A percentile compares a stretch with the other conserved stretches of the same genome.
Evolutionary conservation across 2,113 vertebrate species (phyloP).

Genomic region (Paracanthobrama guichenoti): DNA sequence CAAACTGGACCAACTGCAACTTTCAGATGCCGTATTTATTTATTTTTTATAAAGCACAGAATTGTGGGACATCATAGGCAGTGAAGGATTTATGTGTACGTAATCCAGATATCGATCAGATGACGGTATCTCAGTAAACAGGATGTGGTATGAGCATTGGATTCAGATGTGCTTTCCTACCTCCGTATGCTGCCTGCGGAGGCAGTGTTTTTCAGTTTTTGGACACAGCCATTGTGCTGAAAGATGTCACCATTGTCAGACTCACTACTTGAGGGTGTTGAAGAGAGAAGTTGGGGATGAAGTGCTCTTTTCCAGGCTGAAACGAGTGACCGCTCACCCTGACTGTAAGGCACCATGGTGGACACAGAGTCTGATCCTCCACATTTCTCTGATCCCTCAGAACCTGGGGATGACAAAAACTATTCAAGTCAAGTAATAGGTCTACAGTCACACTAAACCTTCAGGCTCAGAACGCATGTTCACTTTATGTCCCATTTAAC

Average conservation of each 20-base stretch:
- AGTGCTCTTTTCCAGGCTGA: slow-evolving; percentile 71
- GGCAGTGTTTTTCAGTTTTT: too few species aligned
- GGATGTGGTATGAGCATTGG: too few species aligned
- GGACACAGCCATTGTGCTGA: neutral
- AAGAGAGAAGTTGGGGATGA: slow-evolving; percentile 77
- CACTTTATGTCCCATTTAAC: neutral
- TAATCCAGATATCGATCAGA: too few species aligned
- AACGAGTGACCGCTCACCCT: slow-evolving; percentile 83
- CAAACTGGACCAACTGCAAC: too few species aligned
- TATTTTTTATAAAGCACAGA: too few species aligned
- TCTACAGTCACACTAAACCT: neutral
- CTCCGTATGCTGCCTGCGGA: too few species aligned
- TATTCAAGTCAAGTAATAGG: neutral
- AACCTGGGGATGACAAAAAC: slow-evolving; percentile 64
- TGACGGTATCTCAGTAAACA: too few species aligned
- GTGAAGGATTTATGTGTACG: too few species aligned
- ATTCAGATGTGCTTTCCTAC: too few species aligned
- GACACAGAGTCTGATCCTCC: slow-evolving; percentile 76
- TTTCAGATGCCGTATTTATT: too few species aligned
- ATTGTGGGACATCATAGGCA: too few species aligned
- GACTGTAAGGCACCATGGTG: slow-evolving; percentile 85
- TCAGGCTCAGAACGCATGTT: neutral
- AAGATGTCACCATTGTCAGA: neutral
- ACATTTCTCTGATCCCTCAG: slow-evolving; percentile 70
- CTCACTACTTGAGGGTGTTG: slow-evolving; percentile 74